Evolutionary conservation across 2,113 vertebrate genomes (phyloP).

Genomic region (Lasiurus borealis): DNA sequence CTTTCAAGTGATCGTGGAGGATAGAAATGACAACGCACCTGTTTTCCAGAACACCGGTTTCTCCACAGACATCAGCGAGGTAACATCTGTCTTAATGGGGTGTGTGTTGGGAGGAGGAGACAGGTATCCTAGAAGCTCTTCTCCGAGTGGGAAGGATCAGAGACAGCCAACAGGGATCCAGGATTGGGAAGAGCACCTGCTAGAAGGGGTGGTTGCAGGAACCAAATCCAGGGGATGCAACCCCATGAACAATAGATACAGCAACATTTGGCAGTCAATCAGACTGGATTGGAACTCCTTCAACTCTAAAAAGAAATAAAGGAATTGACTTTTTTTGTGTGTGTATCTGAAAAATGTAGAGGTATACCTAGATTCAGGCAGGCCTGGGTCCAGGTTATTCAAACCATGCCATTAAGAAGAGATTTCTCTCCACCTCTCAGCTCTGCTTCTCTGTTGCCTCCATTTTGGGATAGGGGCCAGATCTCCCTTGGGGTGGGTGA

Average conservation of each 20-base stretch:
- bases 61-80: conserved; percentile 84
- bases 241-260: neutral
- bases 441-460: neutral
- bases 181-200: neutral
- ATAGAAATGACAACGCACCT: conserved; percentile 91
- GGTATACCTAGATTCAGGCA: neutral
- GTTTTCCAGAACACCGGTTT: conserved; percentile 84
- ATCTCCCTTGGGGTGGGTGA: neutral
- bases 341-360: neutral
- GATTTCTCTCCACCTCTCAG: neutral
- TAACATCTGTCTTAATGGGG: conserved; percentile 70
- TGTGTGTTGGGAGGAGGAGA: neutral
- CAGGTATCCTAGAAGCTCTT: neutral
- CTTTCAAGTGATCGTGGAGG: conserved; percentile 72
- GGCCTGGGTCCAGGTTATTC: neutral
- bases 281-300: neutral
- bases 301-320: neutral
- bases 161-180: neutral
- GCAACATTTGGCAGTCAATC: neutral
- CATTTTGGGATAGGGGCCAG: neutral
- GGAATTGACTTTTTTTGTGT: neutral
- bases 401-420: neutral
- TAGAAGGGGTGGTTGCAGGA: neutral
- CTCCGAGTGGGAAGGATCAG: neutral
- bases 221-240: neutral